phyloP scores from a whole-genome alignment of 2,113 vertebrate species.

The Riparia riparia region DNA sequence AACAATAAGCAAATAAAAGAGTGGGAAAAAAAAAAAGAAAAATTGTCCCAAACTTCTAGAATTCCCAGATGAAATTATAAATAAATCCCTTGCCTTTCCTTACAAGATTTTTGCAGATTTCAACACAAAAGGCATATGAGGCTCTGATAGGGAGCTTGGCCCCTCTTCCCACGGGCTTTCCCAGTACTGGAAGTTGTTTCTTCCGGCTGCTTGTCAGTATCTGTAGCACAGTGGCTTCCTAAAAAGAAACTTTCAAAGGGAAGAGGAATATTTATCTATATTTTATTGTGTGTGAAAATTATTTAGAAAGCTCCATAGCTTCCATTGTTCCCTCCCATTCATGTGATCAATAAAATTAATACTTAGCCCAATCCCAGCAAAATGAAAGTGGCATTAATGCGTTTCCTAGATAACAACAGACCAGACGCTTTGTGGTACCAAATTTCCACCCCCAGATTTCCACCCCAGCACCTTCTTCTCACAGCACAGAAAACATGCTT shows the following conservation, averaged over 20 bases:
- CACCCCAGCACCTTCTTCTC: background rate
- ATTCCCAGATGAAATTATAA: constrained; percentile 1
- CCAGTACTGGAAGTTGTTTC: background rate
- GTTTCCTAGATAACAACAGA: background rate
- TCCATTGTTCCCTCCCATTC: background rate
- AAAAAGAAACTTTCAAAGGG: background rate
- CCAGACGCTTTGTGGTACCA: background rate
- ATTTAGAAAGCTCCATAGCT: background rate
- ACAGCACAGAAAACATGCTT: rapidly evolving
- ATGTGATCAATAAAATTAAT: background rate
- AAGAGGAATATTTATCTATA: background rate
- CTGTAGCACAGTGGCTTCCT: constrained; percentile 30
- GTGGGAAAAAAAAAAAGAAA: background rate
- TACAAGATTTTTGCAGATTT: background rate
- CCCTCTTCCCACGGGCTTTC: background rate
- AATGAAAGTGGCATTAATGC: background rate
- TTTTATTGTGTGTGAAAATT: background rate
- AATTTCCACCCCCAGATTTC: background rate
- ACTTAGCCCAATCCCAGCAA: background rate
- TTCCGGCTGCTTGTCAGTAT: constrained; percentile 37
- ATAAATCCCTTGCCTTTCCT: background rate
- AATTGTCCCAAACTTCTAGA: background rate
- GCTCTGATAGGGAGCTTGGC: background rate
- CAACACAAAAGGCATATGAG: background rate
- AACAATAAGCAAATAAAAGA: background rate